phyloP scores from a whole-genome alignment of 2,113 vertebrate species.

The Entomyzon cyanotis region DNA sequence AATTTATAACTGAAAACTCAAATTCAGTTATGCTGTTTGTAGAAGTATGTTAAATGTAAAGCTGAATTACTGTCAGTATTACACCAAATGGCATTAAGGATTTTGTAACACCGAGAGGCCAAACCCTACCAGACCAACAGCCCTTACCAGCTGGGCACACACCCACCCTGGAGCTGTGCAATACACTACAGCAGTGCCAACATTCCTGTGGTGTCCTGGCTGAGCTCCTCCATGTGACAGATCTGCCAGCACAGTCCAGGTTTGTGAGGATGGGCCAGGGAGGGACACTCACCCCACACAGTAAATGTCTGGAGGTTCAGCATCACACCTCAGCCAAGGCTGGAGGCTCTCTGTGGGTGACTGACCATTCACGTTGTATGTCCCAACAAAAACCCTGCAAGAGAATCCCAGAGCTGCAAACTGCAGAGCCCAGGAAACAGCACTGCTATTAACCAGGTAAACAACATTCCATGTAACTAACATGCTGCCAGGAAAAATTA shows the following conservation, averaged over 20 bases:
- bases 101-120: background rate
- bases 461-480: background rate
- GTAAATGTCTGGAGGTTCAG: constrained; percentile 89
- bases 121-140: background rate
- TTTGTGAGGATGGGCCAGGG: background rate
- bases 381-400: constrained; percentile 91
- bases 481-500: background rate
- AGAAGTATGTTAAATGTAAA: background rate
- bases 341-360: constrained; percentile 86
- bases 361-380: constrained; percentile 96
- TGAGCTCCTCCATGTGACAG: background rate
- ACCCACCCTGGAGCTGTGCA: background rate
- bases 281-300: constrained; percentile 86
- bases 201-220: background rate
- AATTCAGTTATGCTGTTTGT: background rate
- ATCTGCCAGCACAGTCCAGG: background rate
- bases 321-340: constrained; percentile 83
- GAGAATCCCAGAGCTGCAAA: background rate
- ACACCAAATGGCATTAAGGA: background rate
- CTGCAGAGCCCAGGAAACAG: background rate
- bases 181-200: background rate
- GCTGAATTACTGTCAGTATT: background rate
- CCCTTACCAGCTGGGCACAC: background rate
- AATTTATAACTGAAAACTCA: background rate
- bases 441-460: background rate